phyloP scores from a whole-genome alignment of 2,888 invertebrate species.

The Ophraella communa region DNA sequence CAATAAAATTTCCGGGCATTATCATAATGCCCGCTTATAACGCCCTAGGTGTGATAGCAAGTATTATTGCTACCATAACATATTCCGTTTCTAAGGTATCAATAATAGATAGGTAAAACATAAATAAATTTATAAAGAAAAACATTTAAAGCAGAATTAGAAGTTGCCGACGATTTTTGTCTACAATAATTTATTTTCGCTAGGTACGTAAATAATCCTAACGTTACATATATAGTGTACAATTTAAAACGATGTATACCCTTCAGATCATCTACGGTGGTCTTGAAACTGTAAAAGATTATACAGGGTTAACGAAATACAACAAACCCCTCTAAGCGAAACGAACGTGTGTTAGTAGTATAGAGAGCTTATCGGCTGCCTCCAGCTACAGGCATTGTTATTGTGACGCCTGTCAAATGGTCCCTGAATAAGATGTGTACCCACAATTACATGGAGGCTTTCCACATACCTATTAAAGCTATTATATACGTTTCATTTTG shows the following conservation, averaged over 20 bases:
- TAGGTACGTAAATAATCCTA: too few species aligned
- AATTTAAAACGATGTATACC: background rate
- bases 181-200: too few species aligned
- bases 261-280: slow-evolving; percentile 27
- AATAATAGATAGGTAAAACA: too few species aligned
- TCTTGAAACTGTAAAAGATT: slow-evolving; percentile 40
- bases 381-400: slow-evolving; percentile 51
- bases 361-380: slow-evolving; percentile 46
- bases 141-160: too few species aligned
- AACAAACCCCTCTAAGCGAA: background rate
- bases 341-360: slow-evolving; percentile 7
- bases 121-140: too few species aligned
- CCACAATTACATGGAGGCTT: slow-evolving; percentile 42
- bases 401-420: slow-evolving; percentile 55
- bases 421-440: slow-evolving; percentile 47
- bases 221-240: too few species aligned
- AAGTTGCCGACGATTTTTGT: too few species aligned
- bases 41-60: too few species aligned
- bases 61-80: too few species aligned
- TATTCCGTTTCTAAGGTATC: too few species aligned
- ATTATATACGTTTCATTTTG: slow-evolving; percentile 35
- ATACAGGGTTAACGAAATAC: slow-evolving; percentile 20
- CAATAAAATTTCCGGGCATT: too few species aligned
- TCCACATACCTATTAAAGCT: slow-evolving; percentile 40
- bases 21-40: too few species aligned